These are phyloP conservation scores for Stomorhina lunata DNA, from an alignment of 2,888 invertebrate genomes.

Conservation along the genomic window DNA sequence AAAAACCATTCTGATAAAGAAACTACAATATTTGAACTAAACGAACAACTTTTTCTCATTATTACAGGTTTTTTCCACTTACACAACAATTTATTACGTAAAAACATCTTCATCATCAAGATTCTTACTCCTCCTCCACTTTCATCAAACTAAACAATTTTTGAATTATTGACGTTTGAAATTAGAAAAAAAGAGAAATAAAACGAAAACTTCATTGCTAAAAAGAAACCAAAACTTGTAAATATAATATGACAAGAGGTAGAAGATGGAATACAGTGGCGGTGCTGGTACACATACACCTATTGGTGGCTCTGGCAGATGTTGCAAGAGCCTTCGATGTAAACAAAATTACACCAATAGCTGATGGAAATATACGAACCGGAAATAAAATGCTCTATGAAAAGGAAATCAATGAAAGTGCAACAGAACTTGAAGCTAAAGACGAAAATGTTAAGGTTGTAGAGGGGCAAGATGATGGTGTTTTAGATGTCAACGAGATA, in stretches of 20 bases:
- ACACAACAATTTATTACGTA: constrained; percentile 17
- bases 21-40: constrained; percentile 6
- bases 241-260: constrained; percentile 39
- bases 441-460: background rate
- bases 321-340: constrained; percentile 63
- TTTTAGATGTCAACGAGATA: constrained; percentile 71
- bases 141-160: constrained; percentile 5
- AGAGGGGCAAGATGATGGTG: constrained; percentile 11
- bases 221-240: constrained; percentile 3
- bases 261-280: constrained; percentile 53
- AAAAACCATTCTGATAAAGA: background rate
- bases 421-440: constrained; percentile 2
- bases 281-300: constrained; percentile 45
- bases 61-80: constrained; percentile 26
- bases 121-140: background rate
- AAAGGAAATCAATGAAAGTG: constrained; percentile 61
- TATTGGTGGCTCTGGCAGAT: constrained; percentile 33
- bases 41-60: constrained; percentile 13
- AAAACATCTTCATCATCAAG: constrained; percentile 23
- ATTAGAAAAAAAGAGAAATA: background rate
- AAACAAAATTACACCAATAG: constrained; percentile 52
- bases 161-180: constrained; percentile 17
- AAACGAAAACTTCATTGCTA: background rate
- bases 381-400: constrained; percentile 69
- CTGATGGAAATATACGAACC: constrained; percentile 63